Evolutionary conservation across 2,888 invertebrate genomes (phyloP), one percentile per base, ranked within the genome.

Genomic region (Onchidella celtica): DNA sequence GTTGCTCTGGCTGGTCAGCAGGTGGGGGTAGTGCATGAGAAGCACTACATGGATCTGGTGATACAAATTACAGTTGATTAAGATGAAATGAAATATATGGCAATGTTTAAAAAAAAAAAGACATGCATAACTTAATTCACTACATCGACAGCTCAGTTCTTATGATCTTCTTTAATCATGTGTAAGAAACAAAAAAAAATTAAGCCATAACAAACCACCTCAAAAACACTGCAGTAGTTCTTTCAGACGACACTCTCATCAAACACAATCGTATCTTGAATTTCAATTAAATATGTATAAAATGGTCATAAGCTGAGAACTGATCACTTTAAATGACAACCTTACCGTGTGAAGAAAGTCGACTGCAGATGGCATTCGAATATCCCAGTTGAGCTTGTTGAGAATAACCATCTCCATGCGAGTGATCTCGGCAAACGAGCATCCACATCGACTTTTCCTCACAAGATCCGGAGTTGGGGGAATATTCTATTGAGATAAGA

Each of bases 321-420:
- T n/a, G n/a, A n/a, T n/a, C n/a, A 47, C 47, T 47, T 17, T 17
- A 11, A 47, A 47, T 47, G 61, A 21, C 9, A 27, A 11, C 87
- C 91, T 90, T 87, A 93, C 92, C 83, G 91, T 89, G 85, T 93
- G 92, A 82, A 93, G 89, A 86, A 92, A 91, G 86, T 93, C 91
- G 72, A 93, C 86, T 66, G 91, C 87, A 59, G 91, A 91, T 40
- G 89, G 88, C 72, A 86, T 83, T 75, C 88, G 88, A 74, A 90
- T 84, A 81, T 89, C 88, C 93, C 93, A 93, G 75, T 89, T 86
- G 55, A 93, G 89, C 83, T 97, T 97, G 93, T 96, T 95, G 29
- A 95, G 95, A 89, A 98, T 95, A 83, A 97, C 96, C 82, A 95
- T 95, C 79, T 97, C 96, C 97, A 98, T 98, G 86, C 98, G 96